Evolutionary conservation across 2,888 invertebrate genomes (phyloP), one percentile per base, ranked within the genome.

Genomic region (Drosophila birchii): DNA sequence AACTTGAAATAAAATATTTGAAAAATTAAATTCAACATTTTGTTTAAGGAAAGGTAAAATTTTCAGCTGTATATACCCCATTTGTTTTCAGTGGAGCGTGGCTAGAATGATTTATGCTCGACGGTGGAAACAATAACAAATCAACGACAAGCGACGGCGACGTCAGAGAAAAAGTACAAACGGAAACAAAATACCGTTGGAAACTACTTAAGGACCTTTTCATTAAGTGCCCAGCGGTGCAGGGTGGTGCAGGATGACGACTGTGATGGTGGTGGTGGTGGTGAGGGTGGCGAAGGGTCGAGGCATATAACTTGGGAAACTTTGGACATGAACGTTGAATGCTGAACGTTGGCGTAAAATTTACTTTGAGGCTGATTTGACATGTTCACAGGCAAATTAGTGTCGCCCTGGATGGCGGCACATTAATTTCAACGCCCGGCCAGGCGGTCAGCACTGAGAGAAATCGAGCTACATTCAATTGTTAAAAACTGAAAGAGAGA

Each of bases 151-250:
- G 78, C 79, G 66, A 71, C 60, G 58, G 68, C 66, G 64, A 75
- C 70, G 76, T 68, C 79, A 77, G 76, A 64, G 76, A 80, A 80
- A 75, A 81, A 79, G 76, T 79, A 90, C 86, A 89, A 91, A 90
- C 91, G 91, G 91, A 91, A 91, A 90, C 90, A 90, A 91, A 91
- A 89, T 90, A 86, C 90, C 91, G 89, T 90, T 90, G 88, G 85
- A 90, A 91, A 90, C 90, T 86, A 91, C 90, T 90, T 90, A 89
- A 89, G 87, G 88, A 87, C 90, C 90, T 88, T 90, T 90, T 86
- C 90, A 90, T 88, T 89, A 90, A 87, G 89, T 85, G 86, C 75
- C 76, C 79, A 68, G 38, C 12, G 38, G 39, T 32, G 59, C 45
- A 23, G 7, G 20, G 23, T 34, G 56, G 43, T 2, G 23, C 23